These are phyloP conservation scores for Todiramphus saurophagus DNA, from an alignment of 2,113 vertebrate species.

Conservation along the genomic window DNA sequence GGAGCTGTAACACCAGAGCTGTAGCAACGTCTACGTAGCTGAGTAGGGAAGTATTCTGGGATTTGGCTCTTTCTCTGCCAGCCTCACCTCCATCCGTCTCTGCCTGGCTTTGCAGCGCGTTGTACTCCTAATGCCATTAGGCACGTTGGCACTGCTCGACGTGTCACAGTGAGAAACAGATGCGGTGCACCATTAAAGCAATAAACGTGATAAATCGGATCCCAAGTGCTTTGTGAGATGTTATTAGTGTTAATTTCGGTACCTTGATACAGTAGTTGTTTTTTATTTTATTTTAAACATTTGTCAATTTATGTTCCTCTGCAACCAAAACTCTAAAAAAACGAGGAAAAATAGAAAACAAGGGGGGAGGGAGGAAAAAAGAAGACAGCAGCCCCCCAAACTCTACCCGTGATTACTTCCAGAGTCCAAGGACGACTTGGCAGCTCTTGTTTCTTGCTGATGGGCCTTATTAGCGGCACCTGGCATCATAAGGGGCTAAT, in stretches of 20 bases:
- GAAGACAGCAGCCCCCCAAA: background rate
- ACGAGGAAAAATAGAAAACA: background rate
- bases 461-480: constrained; percentile 90
- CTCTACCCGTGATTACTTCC: constrained; percentile 78
- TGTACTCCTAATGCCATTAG: constrained; percentile 55
- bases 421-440: constrained; percentile 75
- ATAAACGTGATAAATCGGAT: constrained; percentile 61
- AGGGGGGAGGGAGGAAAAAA: background rate
- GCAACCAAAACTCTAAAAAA: background rate
- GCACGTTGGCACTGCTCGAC: constrained; percentile 42
- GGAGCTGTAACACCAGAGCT: background rate
- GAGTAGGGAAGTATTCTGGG: rapidly evolving
- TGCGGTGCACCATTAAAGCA: constrained; percentile 55
- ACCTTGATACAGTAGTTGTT: constrained; percentile 35
- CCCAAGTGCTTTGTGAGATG: constrained; percentile 32
- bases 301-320: background rate
- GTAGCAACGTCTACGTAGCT: background rate
- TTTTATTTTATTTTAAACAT: constrained; percentile 46
- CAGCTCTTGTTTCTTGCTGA: constrained; percentile 80
- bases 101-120: constrained; percentile 38
- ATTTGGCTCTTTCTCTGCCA: background rate
- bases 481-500: constrained; percentile 83
- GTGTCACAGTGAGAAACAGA: constrained; percentile 68
- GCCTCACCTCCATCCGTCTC: background rate
- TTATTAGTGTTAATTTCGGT: constrained; percentile 67